phyloP scores from a whole-genome alignment of 2,113 vertebrate species.

The Mohoua ochrocephala region DNA sequence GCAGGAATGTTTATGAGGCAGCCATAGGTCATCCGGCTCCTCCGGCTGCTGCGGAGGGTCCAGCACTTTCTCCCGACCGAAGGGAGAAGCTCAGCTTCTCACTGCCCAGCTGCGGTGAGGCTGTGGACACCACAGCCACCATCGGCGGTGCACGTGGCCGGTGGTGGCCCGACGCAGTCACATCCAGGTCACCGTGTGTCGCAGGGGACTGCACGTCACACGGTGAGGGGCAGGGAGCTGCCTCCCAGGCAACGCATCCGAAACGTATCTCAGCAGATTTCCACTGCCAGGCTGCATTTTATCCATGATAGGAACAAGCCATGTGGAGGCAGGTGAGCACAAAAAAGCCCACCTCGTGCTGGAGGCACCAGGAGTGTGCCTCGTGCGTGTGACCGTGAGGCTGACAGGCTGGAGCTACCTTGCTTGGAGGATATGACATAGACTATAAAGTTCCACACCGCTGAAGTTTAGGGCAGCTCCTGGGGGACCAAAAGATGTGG shows the following conservation, averaged over 20 bases:
- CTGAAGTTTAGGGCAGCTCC: neutral
- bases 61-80: neutral
- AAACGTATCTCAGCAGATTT: neutral
- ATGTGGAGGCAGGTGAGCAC: neutral
- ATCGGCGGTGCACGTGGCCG: neutral
- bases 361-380: neutral
- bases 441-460: neutral
- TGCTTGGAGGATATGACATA: neutral
- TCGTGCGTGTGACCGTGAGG: rapidly evolving
- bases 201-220: rapidly evolving
- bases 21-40: neutral
- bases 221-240: neutral
- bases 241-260: rapidly evolving
- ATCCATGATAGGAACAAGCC: neutral
- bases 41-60: neutral
- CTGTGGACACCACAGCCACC: neutral
- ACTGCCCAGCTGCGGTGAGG: neutral
- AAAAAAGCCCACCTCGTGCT: neutral
- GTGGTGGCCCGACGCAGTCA: neutral
- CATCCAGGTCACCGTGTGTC: rapidly evolving
- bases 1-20: neutral
- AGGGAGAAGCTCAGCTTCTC: neutral
- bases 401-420: neutral
- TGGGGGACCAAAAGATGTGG: neutral
- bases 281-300: neutral